Base-by-base conservation (phyloP, 37 sponge, comb jelly and placozoan species). In the Eunapius fragilis region DNA sequence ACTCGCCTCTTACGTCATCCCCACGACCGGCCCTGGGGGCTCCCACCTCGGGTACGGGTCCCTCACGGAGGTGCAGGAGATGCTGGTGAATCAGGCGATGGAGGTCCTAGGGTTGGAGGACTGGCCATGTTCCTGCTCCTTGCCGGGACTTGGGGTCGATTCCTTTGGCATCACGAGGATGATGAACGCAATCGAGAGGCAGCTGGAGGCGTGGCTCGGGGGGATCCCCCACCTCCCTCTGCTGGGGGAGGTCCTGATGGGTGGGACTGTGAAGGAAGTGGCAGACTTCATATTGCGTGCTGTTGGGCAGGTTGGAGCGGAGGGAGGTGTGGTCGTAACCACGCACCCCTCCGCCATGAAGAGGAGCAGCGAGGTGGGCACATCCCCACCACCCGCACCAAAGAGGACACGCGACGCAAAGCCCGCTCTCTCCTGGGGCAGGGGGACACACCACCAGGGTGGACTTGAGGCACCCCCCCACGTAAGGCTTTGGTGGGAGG, bases 121-220 rank as follows among this genome's bases (percentile, higher is more conserved):
- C 28, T 76, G 82, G 69, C 72, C 86, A 2, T 25, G 17, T 11
- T 37, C 69, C 38, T 32, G 35, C 70, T 67, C 74, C 27, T 68
- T 91, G 11, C 23, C 26, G 17, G 74, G 78, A 3, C 70, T 85
- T 3, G 93, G 93, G 14, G 86, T 48, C 5, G 47, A 80, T 45
- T 92, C 93, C 9, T 92, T 92, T 73, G 93, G 89, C 25, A 35
- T 92, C 3, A 86, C 88, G 17, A 25, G 89, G 48, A 24, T 92
- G 25, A 50, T 80, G 33, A 82, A 78, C 75, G 68, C 67, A 14
- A 13, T 87, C 7, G 75, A 80, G 30, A 36, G 7, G 19, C 47
- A 80, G 36, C 35, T 89, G 0, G 12, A 13, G 24, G 25, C 26
- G 30, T 6, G 58, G 58, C 35, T 89, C 12, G 28, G 28, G 24